Evolutionary conservation across 1,140 invertebrate species (phyloP), one percentile per base, ranked within the genome.

Genomic region (Capitella teleta): DNA sequence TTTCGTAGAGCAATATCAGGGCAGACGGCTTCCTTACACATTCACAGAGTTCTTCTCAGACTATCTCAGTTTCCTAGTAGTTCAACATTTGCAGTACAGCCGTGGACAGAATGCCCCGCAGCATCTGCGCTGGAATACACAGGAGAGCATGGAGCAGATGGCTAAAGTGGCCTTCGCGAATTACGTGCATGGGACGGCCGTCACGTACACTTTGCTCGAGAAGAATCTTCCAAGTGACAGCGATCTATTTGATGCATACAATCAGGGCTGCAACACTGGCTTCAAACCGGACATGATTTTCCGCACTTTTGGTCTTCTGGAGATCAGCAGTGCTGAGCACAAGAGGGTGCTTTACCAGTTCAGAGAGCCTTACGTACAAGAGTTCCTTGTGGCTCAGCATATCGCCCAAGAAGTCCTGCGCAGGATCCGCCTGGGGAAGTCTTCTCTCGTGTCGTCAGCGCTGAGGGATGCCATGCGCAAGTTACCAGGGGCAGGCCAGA

Each of bases 11-110:
- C 24, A 16, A 5, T 32, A 32, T 10, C 28, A 19, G 5, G 28
- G 28, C 28, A 19, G 26, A 5, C 30, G 19, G 19, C 24, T 51
- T 10, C 49, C 49, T 1, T 51, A 51, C 40, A 42, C 41, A 18
- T 19, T 51, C 38, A 44, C 38, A 18, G 49, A 44, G 23, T 51
- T 51, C 49, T 42, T 28, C 41, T n/a, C 14, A 1, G 40, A 51
- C 14, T 51, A 51, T 19, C 24, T 51, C 25, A 44, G 30, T 25
- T 51, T 28, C 23, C 19, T 21, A n/a, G 41, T 51, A 8, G 41
- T 42, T 19, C 4, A 30, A 12, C 28, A 44, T 26, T 28, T 51
- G n/a, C 23, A 44, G 24, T 18, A 51, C 49, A 16, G 49, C 12
- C n/a, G 41, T 16, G 25, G 38, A 14, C 12, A 23, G 12, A 23